Evolutionary conservation across 2,113 vertebrate genomes (phyloP), one percentile per base, ranked within the genome.

Genomic region (Fregata magnificens): DNA sequence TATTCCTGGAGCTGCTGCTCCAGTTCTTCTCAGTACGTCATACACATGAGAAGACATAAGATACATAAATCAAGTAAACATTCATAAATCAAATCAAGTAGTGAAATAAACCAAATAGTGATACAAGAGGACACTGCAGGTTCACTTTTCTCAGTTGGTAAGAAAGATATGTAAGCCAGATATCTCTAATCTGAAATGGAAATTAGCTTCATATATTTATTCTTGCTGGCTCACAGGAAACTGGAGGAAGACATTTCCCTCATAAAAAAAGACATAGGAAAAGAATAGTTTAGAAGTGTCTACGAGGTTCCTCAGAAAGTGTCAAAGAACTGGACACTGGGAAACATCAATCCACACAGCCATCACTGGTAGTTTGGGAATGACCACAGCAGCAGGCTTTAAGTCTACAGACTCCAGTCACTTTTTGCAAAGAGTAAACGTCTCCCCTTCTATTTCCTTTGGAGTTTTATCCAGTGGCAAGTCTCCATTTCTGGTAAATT

Each of bases 381-480:
- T 1, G 12, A 76, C 7, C 61, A 63, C 34, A 61, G 49, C 26
- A 72, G 66, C 25, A 89, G 61, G 21, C 19, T 26, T 76, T 6
- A 45, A 24, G 8, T 11, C n/a, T 53, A 32, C 32, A 55, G 28
- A 55, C 32, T 32, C 34, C n/a, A 20, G n/a, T 3, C 32, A 44
- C 21, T 36, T 59, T 59, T 45, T 50, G 15, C 38, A n/a, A 59
- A 50, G 11, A 55, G 7, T 14, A 36, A 63, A 42, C 0, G 0
- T 15, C 34, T 49, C 22, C 17, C 49, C 44, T 72, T 52, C 76
- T 45, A 31, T 7, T 82, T 82, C 44, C 78, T 80, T 32, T 69
- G 61, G 36, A 71, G 42, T 26, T 84, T 45, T 34, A 73, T 38
- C 32, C 40, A 71, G 72, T 26, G 19, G 12, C 29, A 63, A 69